Percentiles rank a stretch among this genome's conserved stretches.
Conservation (phyloP, 2,797 vertebrate species). For the Sebastes dallii region DNA sequence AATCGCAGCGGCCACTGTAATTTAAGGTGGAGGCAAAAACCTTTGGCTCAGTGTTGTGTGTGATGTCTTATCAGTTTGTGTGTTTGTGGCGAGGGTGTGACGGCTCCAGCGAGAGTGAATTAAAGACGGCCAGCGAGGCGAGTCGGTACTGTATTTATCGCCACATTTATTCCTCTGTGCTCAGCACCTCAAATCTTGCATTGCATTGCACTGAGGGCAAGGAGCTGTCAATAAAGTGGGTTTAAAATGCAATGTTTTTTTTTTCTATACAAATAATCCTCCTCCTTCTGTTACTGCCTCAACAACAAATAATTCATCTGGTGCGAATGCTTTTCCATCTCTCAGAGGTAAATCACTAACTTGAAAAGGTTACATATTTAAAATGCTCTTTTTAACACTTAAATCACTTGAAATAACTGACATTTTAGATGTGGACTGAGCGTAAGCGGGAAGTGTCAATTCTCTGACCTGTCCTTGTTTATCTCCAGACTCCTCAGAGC, state of each 20-base stretch:
- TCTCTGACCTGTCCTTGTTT: slow-evolving; percentile 36
- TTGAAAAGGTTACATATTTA: slow-evolving; percentile 16
- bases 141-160: slow-evolving; percentile 70
- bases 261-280: slow-evolving; percentile 15
- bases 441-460: slow-evolving; percentile 17
- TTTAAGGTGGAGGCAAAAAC: slow-evolving; percentile 49
- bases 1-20: slow-evolving; percentile 38
- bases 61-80: slow-evolving; percentile 61
- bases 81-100: slow-evolving; percentile 57
- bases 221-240: slow-evolving; percentile 67
- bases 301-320: neutral
- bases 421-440: slow-evolving; percentile 7
- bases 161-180: slow-evolving; percentile 67
- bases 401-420: slow-evolving; percentile 14
- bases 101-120: slow-evolving; percentile 34
- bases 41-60: slow-evolving; percentile 57
- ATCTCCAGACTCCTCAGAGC: slow-evolving; percentile 44
- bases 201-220: slow-evolving; percentile 61
- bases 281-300: slow-evolving; percentile 20
- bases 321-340: slow-evolving; percentile 1
- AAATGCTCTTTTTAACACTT: neutral
- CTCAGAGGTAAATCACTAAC: neutral
- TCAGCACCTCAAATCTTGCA: slow-evolving; percentile 59
- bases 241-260: slow-evolving; percentile 57
- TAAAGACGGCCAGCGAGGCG: slow-evolving; percentile 28